Base-by-base conservation (phyloP, 2,113 vertebrate species). In the Gymnocephalus cernua region DNA sequence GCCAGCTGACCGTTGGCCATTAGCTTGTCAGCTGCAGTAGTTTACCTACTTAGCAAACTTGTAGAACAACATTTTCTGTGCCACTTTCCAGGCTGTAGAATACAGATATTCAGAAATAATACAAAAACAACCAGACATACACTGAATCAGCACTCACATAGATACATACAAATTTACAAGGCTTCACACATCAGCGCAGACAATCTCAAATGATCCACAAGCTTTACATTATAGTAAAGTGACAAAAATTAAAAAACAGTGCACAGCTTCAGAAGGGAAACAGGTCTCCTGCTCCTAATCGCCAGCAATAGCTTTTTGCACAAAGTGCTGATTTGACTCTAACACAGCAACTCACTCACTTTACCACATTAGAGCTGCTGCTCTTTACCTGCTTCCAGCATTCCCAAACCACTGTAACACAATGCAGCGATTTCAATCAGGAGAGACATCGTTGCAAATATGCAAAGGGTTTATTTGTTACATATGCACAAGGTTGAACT, bases 341-440 rank as follows among this genome's bases (percentile, higher is more conserved):
- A 38, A 62, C 67, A 72, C 78, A 47, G 19, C 59, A 65, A 44
- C 68, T 84, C 59, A 48, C 45, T 86, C 75, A 59, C 75, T 82
- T 81, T 32, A 51, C 25, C 74, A 87, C 80, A 86, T 87, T 74
- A 90, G 65, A 80, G 25, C 57, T 18, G 80, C 72, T 53, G 70
- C 62, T 70, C 14, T 59, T 86, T 44, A 51, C 77, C 66, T 79
- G 80, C 66, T 51, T 41, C 82, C 71, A 64, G 71, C 72, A 23
- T 69, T 44, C 19, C 19, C 21, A 50, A 47, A 44, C 25, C 50
- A 11, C 29, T 32, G 51, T 72, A 64, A 82, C 53, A 23, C 15
- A 41, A 59, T 9, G 35, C 35, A 38, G 35, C 8, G 8, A 38
- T 38, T 38, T 38, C 35, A 9, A 35, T 38, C 1, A 38, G 35